phyloP scores from a whole-genome alignment of 2,888 invertebrate genomes.

The Drosophila acutilabella region DNA sequence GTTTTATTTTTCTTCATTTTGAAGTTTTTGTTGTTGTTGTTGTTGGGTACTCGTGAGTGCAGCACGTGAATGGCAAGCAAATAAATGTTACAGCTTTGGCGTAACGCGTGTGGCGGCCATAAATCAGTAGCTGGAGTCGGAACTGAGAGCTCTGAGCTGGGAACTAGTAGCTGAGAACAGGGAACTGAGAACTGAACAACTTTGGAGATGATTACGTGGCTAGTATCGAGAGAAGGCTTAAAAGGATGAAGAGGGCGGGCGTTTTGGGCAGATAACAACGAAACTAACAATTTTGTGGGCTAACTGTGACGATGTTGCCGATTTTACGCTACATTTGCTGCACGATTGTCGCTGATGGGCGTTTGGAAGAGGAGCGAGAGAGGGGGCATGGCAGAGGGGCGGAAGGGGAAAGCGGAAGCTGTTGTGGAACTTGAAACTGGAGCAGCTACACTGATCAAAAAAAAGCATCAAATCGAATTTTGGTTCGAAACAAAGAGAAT shows the following conservation, averaged over 20 bases:
- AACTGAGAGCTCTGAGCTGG: neutral
- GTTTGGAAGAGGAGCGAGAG: neutral
- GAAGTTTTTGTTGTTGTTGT: neutral
- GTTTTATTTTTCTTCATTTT: constrained; percentile 2
- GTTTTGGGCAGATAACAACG: constrained; percentile 48
- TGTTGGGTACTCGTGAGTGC: constrained; percentile 16
- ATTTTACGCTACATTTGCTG: constrained; percentile 76
- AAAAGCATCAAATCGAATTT: no score
- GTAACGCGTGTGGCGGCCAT: constrained; percentile 57
- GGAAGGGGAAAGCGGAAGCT: constrained; percentile 3
- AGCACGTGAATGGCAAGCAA: constrained; percentile 38
- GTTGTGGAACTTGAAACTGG: constrained; percentile 47
- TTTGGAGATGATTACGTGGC: constrained; percentile 61
- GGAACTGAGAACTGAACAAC: constrained; percentile 13
- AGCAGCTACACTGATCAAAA: constrained; percentile 19
- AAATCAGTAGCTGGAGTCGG: constrained; percentile 48
- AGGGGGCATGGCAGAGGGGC: neutral
- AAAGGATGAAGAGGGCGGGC: constrained; percentile 4
- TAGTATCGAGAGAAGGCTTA: neutral
- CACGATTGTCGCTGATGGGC: constrained; percentile 65
- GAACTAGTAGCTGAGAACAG: constrained; percentile 5
- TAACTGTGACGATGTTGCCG: constrained; percentile 66
- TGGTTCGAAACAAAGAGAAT: no score
- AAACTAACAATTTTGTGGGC: constrained; percentile 72
- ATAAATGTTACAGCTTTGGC: constrained; percentile 42